phyloP scores from a whole-genome alignment of 1,140 invertebrate genomes.

The Drosophila tani region DNA sequence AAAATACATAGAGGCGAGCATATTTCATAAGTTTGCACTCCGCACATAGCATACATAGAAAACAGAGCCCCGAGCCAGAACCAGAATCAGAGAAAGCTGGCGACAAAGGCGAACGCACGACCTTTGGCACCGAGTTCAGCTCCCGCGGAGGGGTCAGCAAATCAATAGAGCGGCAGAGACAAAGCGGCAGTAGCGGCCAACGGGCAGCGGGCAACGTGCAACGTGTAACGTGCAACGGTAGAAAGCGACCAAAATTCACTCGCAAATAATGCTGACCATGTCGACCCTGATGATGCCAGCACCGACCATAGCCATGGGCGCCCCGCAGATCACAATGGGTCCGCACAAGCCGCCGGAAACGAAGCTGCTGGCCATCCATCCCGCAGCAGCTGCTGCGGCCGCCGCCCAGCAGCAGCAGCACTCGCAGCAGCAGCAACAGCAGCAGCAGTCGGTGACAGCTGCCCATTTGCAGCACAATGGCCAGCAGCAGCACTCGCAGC shows the following conservation, averaged over 20 bases:
- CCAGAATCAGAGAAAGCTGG: conserved; percentile 61
- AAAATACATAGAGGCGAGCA: conserved; percentile 76
- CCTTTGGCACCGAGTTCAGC: conserved; percentile 79
- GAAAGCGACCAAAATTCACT: conserved; percentile 75
- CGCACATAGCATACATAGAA: conserved; percentile 22
- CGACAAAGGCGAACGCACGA: conserved; percentile 79
- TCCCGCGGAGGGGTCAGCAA: conserved; percentile 63
- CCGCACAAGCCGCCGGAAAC: conserved; percentile 85
- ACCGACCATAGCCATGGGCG: conserved; percentile 83
- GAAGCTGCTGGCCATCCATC: conserved; percentile 84
- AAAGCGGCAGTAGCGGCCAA: conserved; percentile 18
- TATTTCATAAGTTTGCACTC: conserved; percentile 79
- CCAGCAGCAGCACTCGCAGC: conserved; percentile 75
- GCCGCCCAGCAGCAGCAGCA: conserved; percentile 72
- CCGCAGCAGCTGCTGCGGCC: conserved; percentile 76
- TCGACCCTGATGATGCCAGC: conserved; percentile 85
- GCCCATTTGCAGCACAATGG: conserved; percentile 81
- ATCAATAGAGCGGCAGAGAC: conserved; percentile 60
- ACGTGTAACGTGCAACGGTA: conserved; percentile 1
- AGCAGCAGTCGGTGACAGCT: conserved; percentile 63
- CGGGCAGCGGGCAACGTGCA: neutral
- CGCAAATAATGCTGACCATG: conserved; percentile 85
- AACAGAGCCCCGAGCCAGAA: conserved; percentile 52
- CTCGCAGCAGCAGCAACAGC: conserved; percentile 52
- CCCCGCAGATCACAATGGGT: conserved; percentile 83